Evolutionary conservation across 2,797 vertebrate genomes (phyloP).

Genomic region (Percopsis omiscomaycus): DNA sequence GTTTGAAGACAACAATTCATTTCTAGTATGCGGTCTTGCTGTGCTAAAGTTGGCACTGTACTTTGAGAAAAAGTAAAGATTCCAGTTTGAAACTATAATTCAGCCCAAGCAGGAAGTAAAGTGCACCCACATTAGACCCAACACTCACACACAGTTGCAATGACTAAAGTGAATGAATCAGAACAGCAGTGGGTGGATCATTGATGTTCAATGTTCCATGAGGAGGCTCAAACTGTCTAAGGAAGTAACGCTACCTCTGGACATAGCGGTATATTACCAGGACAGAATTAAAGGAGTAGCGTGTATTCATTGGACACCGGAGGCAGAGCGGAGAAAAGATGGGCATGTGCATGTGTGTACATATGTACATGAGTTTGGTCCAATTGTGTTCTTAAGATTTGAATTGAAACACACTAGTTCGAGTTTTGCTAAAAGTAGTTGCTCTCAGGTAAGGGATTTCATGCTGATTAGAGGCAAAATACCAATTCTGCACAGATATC

Average conservation of each 20-base stretch:
- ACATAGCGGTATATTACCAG: conserved; percentile 11
- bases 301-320: too few species aligned
- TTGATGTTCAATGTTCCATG: conserved; percentile 33
- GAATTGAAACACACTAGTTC: too few species aligned
- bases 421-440: too few species aligned
- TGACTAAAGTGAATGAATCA: conserved; percentile 47
- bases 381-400: too few species aligned
- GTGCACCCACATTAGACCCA: conserved; percentile 30
- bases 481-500: too few species aligned
- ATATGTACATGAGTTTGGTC: too few species aligned
- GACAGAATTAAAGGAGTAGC: conserved; percentile 5
- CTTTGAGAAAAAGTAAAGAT: conserved; percentile 25
- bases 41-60: too few species aligned
- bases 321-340: neutral
- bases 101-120: neutral
- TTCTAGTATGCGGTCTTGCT: too few species aligned
- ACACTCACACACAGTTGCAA: conserved; percentile 39
- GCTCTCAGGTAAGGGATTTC: too few species aligned
- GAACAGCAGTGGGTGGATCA: conserved; percentile 37
- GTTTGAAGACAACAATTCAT: too few species aligned
- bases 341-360: too few species aligned
- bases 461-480: too few species aligned
- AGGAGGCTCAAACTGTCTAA: conserved; percentile 44
- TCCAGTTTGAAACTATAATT: conserved; percentile 22
- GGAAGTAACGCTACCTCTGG: conserved; percentile 18